Percentiles rank a stretch among this genome's conserved stretches.
Conservation (phyloP, 2,888 invertebrate genomes). For the Limnephilus marmoratus region DNA sequence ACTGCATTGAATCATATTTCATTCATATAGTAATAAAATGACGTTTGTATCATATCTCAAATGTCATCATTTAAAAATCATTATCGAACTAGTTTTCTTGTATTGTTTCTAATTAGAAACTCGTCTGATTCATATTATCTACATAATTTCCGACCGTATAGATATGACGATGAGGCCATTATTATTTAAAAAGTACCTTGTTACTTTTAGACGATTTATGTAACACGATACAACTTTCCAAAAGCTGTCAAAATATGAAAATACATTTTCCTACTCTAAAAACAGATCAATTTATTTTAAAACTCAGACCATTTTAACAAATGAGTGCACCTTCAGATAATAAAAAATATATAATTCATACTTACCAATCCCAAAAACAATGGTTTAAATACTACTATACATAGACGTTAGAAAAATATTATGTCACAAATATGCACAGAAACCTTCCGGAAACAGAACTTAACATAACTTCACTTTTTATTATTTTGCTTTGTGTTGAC, state of each 20-base stretch:
- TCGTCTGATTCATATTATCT: background rate
- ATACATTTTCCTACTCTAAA: background rate
- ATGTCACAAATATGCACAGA: constrained; percentile 37
- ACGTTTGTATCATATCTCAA: background rate
- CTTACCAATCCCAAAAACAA: constrained; percentile 41
- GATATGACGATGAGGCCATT: background rate
- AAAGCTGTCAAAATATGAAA: background rate
- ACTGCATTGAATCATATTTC: constrained; percentile 5
- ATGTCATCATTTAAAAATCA: background rate
- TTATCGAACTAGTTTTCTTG: background rate
- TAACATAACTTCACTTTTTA: constrained; percentile 29
- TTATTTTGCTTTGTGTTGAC: background rate
- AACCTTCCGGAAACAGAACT: background rate
- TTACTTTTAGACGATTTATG: background rate
- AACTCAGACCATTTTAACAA: background rate
- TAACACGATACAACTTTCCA: background rate
- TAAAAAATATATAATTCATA: constrained; percentile 34
- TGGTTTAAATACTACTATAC: background rate
- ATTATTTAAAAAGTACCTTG: background rate
- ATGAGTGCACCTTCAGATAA: constrained; percentile 27
- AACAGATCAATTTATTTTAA: background rate
- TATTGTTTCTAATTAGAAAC: background rate
- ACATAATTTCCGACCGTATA: background rate
- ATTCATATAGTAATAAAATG: background rate
- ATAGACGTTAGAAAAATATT: background rate